Evolutionary conservation across 2,797 vertebrate species (phyloP), one percentile per base, ranked within the genome.

Genomic region (Harpagifer antarcticus): DNA sequence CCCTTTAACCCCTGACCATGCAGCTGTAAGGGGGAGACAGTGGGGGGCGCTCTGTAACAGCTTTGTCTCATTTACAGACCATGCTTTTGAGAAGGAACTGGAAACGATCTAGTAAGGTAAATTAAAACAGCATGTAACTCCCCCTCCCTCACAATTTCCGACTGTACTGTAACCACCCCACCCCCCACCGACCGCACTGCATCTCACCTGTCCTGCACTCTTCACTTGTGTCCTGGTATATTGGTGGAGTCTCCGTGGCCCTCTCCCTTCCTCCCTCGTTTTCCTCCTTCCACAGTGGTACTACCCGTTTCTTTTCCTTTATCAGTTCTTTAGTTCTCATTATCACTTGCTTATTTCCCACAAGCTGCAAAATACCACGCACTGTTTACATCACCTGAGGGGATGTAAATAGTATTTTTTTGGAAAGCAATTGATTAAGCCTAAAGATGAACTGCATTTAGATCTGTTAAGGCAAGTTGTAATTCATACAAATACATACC

Each of bases 101-200:
- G 97, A 99, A 98, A 96, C 95, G 97, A 97, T 97, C 97, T 95
- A 97, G 97, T 98, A 99, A 99, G 98, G 98, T 99, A 99, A 99
- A 95, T 92, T 94, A 82, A 91, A 92, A 92, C 94, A 95, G 92
- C 96, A 96, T 96, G 95, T 93, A 78, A 93, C 90, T 48, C 74
- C 56, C 72, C 48, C 71, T 70, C 74, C 53, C 83, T 52, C 73
- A 83, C 66, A 68, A 76, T 81, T 20, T 80, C 69, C 31, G 54
- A 84, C 77, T 92, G 84, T 85, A 85, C 82, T 88, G 84, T 89
- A 81, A 83, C 78, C 70, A 68, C 23, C 23, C 76, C 72, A 0
- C 33, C 33, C 76, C 70, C 86, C 69, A 73, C 87, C 71, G 27
- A 76, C 85, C 49, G 58, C 84, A 81, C 77, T 83, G 80, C 83